These are phyloP conservation scores for Semotilus atromaculatus DNA, from an alignment of 2,797 vertebrate genomes.

Conservation along the genomic window DNA sequence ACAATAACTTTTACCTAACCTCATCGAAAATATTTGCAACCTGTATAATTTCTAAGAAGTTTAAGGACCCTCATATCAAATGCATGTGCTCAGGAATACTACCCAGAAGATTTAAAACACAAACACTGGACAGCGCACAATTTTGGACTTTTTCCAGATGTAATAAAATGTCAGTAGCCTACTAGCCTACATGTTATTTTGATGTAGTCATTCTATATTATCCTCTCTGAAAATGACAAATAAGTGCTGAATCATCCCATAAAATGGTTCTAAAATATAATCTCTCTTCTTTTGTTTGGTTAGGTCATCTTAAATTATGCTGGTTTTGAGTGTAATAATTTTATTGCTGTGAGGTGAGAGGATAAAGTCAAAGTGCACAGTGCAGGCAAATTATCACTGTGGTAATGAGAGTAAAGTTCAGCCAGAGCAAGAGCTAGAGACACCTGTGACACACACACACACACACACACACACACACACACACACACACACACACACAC, in stretches of 20 bases:
- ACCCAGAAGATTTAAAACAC: background rate
- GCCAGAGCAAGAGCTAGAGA: constrained; percentile 21
- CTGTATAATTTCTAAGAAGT: background rate
- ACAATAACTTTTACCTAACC: background rate
- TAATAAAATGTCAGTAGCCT: background rate
- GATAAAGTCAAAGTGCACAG: constrained; percentile 27
- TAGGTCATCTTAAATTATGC: background rate
- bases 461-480: background rate
- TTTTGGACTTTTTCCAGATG: background rate
- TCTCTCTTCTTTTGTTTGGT: constrained; percentile 1
- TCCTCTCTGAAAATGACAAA: background rate
- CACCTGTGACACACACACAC: constrained; percentile 32
- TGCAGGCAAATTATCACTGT: constrained; percentile 19
- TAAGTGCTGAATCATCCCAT: constrained; percentile 23
- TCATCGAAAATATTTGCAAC: background rate
- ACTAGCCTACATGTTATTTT: background rate
- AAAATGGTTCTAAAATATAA: background rate
- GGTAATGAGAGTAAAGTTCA: constrained; percentile 49
- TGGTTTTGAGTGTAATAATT: constrained; percentile 18
- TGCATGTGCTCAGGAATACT: background rate
- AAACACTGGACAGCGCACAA: background rate
- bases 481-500: constrained; percentile 3
- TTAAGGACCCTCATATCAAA: background rate
- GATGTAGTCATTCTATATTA: background rate
- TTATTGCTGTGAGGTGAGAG: constrained; percentile 37